Evolutionary conservation across 1,140 invertebrate genomes (phyloP).

Genomic region (Panonychus citri): DNA sequence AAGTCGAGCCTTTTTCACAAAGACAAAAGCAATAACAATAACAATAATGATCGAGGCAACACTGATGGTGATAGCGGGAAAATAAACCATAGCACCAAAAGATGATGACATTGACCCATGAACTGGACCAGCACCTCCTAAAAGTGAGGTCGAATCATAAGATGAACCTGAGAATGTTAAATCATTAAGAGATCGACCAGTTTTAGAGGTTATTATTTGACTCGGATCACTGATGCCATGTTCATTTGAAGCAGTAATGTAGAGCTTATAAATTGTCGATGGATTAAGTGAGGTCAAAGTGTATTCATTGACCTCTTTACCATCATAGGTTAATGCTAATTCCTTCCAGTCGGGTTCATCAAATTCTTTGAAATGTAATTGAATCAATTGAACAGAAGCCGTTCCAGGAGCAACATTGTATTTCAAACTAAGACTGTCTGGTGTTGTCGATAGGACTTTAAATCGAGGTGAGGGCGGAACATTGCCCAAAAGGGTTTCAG

Average conservation of each 20-base stretch:
- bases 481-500: slow-evolving; percentile 16
- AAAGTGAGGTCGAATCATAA: neutral
- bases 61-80: neutral
- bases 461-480: slow-evolving; percentile 12
- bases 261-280: slow-evolving; percentile 12
- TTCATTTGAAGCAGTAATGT: slow-evolving; percentile 14
- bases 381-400: neutral
- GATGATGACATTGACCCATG: too few species aligned
- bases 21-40: slow-evolving; percentile 1
- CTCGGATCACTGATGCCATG: slow-evolving; percentile 13
- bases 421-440: neutral
- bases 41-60: neutral
- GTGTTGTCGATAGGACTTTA: neutral
- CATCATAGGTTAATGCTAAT: neutral
- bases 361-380: slow-evolving; percentile 11
- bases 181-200: neutral
- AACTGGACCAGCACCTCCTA: too few species aligned
- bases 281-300: neutral
- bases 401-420: slow-evolving; percentile 4
- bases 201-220: slow-evolving; percentile 10
- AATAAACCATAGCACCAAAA: neutral
- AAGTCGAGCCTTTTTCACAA: neutral
- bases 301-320: neutral
- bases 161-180: neutral
- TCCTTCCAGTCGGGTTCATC: slow-evolving; percentile 8